Evolutionary conservation across 2,888 invertebrate genomes (phyloP).

Genomic region (Saturnia pavonia): DNA sequence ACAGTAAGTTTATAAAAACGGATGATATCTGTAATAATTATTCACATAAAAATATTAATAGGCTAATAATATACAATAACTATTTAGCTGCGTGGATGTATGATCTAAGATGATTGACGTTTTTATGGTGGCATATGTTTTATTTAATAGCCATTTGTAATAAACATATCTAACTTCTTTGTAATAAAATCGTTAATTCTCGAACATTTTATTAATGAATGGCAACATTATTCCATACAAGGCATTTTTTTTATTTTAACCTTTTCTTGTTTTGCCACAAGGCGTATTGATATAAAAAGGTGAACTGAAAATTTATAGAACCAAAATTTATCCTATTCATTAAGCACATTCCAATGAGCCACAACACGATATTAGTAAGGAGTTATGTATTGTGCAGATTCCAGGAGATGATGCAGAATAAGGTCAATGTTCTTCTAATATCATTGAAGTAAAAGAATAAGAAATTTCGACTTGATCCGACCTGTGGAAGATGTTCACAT

Average conservation of each 20-base stretch:
- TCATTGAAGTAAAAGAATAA: too few species aligned
- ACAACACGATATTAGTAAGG: too few species aligned
- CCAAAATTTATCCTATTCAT: too few species aligned
- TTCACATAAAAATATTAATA: background rate
- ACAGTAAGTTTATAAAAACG: background rate
- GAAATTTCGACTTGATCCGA: too few species aligned
- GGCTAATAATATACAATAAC: background rate
- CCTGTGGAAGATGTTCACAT: too few species aligned
- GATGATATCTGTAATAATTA: background rate
- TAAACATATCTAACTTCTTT: background rate
- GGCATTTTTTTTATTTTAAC: background rate
- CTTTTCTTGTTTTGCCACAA: background rate
- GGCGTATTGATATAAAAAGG: background rate
- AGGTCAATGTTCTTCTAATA: too few species aligned
- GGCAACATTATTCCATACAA: background rate
- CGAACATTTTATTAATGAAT: background rate
- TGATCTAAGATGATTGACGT: constrained; percentile 2
- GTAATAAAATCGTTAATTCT: background rate
- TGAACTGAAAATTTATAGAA: too few species aligned
- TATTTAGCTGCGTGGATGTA: constrained; percentile 10
- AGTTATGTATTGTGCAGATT: too few species aligned
- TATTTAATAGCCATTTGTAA: background rate
- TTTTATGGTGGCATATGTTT: constrained; percentile 17
- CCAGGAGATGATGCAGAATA: too few species aligned
- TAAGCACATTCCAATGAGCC: too few species aligned